A percentile compares a stretch with the other conserved stretches of the same genome.
phyloP scores from a whole-genome alignment of 2,797 vertebrate genomes.

The Odontamblyopus lacepedii region DNA sequence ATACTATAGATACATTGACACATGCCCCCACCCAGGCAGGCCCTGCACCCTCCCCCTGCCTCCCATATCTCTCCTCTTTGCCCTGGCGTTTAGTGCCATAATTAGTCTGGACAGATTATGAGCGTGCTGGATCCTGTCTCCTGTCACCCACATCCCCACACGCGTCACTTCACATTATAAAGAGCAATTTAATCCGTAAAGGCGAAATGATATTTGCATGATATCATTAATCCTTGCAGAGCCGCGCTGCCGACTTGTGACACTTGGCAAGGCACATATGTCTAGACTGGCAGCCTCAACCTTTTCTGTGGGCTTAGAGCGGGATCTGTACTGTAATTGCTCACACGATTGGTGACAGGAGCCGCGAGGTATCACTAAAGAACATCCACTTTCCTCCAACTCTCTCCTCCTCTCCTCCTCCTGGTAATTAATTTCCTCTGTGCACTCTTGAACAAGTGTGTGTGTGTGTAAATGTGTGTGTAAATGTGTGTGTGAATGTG shows the following conservation, averaged over 20 bases:
- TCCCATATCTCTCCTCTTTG: constrained; percentile 13
- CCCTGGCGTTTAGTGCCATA: constrained; percentile 37
- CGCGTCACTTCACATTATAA: constrained; percentile 30
- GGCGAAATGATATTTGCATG: constrained; percentile 56
- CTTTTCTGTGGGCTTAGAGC: constrained; percentile 56
- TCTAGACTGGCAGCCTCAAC: constrained; percentile 59
- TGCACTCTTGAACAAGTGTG: constrained; percentile 23
- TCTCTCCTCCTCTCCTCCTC: constrained; percentile 30
- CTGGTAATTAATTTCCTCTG: constrained; percentile 65
- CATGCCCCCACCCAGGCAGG: background rate
- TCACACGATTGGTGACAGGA: constrained; percentile 57
- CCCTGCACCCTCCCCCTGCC: background rate
- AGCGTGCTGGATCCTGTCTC: constrained; percentile 40
- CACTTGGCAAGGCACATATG: constrained; percentile 20
- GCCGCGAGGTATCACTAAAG: constrained; percentile 59
- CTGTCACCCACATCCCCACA: constrained; percentile 31
- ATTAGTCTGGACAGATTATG: constrained; percentile 61
- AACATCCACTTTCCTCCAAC: constrained; percentile 50
- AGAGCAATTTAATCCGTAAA: constrained; percentile 46
- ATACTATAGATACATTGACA: background rate
- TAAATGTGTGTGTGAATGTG: constrained; percentile 20
- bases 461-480: constrained; percentile 10
- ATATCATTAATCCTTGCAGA: constrained; percentile 54
- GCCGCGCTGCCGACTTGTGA: constrained; percentile 33
- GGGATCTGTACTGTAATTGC: constrained; percentile 58